Base-by-base conservation (phyloP, 2,797 vertebrate genomes). In the Enteromius fasciolatus region DNA sequence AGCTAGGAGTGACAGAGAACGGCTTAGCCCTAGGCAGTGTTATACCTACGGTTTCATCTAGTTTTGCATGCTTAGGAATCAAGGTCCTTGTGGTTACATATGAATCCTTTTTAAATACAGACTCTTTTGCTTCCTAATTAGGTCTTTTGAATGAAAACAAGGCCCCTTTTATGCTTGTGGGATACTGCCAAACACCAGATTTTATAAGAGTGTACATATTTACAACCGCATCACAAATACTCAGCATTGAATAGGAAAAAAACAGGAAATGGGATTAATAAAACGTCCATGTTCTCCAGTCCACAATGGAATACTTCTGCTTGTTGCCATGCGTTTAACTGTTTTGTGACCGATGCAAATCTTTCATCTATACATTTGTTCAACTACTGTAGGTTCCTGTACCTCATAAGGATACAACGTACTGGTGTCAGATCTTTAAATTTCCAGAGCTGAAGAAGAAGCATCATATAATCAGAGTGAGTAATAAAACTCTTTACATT, bases 391-490 rank as follows among this genome's bases (percentile, higher is more conserved):
- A 97, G 96, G 94, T 97, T 70, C 92, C 85, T 83, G 92, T 97
- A 78, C 96, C 96, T 87, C 93, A 94, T 80, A 96, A 95, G 87
- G 96, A 95, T 86, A 97, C 96, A 31, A 96, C 95, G 1, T 97
- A 97, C 69, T 97, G 96, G 96, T 97, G 96, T 84, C 94, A 96
- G 90, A 95, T 97, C 92, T 96, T 95, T 90, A 95, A 93, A 90
- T 93, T 96, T 81, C 96, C 96, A 20, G 17, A 89, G n/a, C 86
- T 95, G 46, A 89, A 93, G 77, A 93, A 92, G 88, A 97, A 97
- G 31, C 95, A 95, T 87, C 96, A 97, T 0, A 90, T 96, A 10
- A 93, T 92, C 87, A 95, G 94, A 94, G 96, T 97, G 91, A 89
- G 95, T 91, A 41, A 48, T 36, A 64, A 20, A 46, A 36, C 64